These are phyloP conservation scores for Triplophysa siluroides DNA, from an alignment of 2,113 vertebrate genomes.

Conservation along the genomic window DNA sequence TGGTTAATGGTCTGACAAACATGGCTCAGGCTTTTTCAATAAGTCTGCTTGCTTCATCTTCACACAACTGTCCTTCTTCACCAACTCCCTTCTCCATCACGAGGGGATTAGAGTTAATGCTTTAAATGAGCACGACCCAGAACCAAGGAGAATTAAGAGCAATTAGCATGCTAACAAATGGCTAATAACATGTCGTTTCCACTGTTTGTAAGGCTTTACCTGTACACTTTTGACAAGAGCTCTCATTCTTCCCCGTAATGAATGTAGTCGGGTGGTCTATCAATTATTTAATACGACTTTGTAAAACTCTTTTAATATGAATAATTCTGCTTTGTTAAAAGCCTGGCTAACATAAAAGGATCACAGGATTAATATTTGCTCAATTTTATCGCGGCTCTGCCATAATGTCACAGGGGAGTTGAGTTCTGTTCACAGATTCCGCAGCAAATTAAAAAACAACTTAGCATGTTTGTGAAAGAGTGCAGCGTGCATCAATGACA, in stretches of 20 bases:
- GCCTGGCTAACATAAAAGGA: constrained; percentile 53
- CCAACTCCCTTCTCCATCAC: constrained; percentile 66
- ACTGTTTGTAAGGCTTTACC: constrained; percentile 69
- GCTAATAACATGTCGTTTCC: constrained; percentile 71
- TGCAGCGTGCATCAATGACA: constrained; percentile 9
- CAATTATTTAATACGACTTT: constrained; percentile 54
- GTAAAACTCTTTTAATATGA: constrained; percentile 57
- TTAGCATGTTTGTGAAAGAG: constrained; percentile 52
- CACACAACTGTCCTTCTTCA: constrained; percentile 36
- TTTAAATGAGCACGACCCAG: constrained; percentile 69
- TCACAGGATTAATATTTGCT: constrained; percentile 52
- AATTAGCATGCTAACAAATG: constrained; percentile 76
- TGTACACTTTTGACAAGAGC: constrained; percentile 65
- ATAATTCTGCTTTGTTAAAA: constrained; percentile 60
- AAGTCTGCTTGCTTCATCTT: constrained; percentile 57
- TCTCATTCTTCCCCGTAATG: constrained; percentile 55
- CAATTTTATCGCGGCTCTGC: constrained; percentile 55
- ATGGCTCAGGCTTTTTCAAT: constrained; percentile 52
- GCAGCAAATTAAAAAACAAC: constrained; percentile 53
- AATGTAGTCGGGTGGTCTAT: constrained; percentile 43
- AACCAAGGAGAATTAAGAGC: constrained; percentile 76
- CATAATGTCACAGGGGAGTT: constrained; percentile 54
- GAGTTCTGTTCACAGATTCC: constrained; percentile 53
- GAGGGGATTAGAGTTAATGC: constrained; percentile 74
- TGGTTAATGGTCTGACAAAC: constrained; percentile 32